These are phyloP conservation scores for Burhinus oedicnemus DNA, from an alignment of 2,113 vertebrate species.

Conservation along the genomic window DNA sequence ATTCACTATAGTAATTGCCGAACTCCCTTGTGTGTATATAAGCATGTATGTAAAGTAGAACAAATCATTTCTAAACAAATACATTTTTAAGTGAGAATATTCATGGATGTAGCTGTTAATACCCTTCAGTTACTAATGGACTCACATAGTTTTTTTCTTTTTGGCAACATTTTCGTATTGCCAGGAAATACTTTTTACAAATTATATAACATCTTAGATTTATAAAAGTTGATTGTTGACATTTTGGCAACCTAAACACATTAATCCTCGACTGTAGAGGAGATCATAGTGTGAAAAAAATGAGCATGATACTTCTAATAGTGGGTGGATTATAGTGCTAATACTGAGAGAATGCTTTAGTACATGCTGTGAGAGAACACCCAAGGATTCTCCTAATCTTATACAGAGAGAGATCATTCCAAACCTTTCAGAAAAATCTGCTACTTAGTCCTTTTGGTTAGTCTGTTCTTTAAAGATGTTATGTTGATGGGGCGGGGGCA, in stretches of 20 bases:
- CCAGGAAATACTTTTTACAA: background rate
- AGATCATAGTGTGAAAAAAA: background rate
- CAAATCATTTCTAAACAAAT: no score
- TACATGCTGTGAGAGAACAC: background rate
- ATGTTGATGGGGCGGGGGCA: fast-evolving
- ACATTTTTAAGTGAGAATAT: background rate
- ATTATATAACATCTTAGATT: background rate
- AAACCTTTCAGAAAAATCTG: background rate
- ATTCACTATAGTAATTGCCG: background rate
- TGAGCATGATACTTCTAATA: background rate
- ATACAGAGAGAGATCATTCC: background rate
- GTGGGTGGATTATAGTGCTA: background rate
- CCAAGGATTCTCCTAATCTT: background rate
- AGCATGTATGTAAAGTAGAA: background rate
- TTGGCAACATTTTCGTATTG: background rate
- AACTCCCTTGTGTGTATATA: background rate
- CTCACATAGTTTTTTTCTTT: background rate
- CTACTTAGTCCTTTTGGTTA: background rate
- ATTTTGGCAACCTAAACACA: background rate
- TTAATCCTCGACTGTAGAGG: background rate
- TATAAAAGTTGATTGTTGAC: background rate
- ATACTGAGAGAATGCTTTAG: background rate
- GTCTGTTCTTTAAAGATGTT: background rate
- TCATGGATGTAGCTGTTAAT: background rate
- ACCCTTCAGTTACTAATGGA: background rate